Conservation (phyloP, 2,888 invertebrate species). For the Stenodema calcarata region DNA sequence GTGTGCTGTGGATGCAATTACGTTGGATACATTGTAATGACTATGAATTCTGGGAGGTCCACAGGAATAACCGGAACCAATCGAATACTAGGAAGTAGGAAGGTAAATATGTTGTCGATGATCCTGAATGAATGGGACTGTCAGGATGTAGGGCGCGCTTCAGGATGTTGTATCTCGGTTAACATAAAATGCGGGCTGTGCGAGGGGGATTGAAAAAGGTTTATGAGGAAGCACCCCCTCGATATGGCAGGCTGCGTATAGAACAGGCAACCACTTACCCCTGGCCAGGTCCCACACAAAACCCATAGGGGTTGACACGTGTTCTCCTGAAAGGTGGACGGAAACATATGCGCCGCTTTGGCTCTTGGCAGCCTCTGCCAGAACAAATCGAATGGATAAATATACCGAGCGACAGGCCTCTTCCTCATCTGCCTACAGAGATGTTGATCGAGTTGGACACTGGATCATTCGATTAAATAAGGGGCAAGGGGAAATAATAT, state of each 20-base stretch:
- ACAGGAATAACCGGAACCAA: no score
- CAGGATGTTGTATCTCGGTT: not conserved
- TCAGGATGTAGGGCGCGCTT: not conserved
- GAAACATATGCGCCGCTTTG: not conserved
- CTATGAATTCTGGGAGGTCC: no score
- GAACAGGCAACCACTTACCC: not conserved
- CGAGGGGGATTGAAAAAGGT: not conserved
- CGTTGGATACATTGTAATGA: no score
- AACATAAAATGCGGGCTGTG: not conserved
- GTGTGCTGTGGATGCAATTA: no score
- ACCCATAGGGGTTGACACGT: conserved; percentile 3
- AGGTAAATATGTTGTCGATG: not conserved
- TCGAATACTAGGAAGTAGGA: no score
- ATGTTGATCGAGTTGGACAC: not conserved
- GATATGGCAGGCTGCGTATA: not conserved
- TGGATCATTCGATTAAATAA: no score
- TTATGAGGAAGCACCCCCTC: not conserved
- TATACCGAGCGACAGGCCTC: not conserved
- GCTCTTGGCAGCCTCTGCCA: not conserved
- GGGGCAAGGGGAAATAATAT: not conserved
- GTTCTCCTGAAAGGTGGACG: conserved; percentile 8
- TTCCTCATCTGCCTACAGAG: not conserved
- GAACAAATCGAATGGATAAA: not conserved
- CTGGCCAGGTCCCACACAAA: not conserved
- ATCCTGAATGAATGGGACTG: not conserved